phyloP scores from a whole-genome alignment of 2,797 vertebrate species.

The Gallinago nigripennis region DNA sequence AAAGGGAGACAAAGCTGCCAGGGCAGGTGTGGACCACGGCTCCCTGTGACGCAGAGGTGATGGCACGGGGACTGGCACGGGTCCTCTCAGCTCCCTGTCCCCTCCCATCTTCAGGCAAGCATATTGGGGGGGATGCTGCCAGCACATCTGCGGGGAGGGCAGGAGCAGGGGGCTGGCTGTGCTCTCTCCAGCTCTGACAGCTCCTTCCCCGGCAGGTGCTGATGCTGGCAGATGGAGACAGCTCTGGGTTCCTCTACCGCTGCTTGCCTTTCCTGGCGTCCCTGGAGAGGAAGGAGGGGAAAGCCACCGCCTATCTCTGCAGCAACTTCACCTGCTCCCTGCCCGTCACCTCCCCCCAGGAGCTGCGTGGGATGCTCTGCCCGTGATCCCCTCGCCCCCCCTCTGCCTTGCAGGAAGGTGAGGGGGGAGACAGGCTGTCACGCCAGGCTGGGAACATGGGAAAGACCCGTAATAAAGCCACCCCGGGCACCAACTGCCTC shows the following conservation, averaged over 20 bases:
- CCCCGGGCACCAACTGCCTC: background rate
- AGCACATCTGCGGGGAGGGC: background rate
- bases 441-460: fast-evolving
- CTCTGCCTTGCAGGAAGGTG: background rate
- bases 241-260: conserved; percentile 79
- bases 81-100: background rate
- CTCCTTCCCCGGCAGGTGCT: conserved; percentile 79
- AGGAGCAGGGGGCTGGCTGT: background rate
- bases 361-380: conserved; percentile 83
- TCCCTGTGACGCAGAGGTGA: fast-evolving
- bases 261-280: conserved; percentile 84
- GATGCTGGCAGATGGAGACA: conserved; percentile 82
- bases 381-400: conserved; percentile 32
- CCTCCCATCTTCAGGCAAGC: background rate
- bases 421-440: background rate
- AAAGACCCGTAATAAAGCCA: background rate
- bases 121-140: background rate
- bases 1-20: background rate
- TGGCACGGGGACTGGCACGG: background rate
- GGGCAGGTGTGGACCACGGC: too few relatives aligned
- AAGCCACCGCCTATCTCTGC: conserved; percentile 87
- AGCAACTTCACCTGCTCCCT: conserved; percentile 88
- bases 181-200: background rate
- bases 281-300: conserved; percentile 78
- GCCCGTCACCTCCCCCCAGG: conserved; percentile 85